Evolutionary conservation across 2,113 vertebrate genomes (phyloP), one percentile per base, ranked within the genome.

Genomic region (Phyllostomus hastatus): DNA sequence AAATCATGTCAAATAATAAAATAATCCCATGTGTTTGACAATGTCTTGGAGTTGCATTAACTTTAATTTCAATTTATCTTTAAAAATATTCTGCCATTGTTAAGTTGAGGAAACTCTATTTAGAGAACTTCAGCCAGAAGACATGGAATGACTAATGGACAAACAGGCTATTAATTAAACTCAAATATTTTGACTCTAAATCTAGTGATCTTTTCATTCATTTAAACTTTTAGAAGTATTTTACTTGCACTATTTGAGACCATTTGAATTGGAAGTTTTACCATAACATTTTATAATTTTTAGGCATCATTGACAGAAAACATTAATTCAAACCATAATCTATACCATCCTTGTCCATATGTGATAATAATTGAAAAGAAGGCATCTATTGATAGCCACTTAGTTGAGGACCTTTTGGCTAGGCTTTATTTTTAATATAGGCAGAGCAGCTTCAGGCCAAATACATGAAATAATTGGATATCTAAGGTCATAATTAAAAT

Each of bases 111-210:
- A 95, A 89, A 94, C 38, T 67, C 43, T 46, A 38, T 59, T 83
- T 81, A 46, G 46, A 84, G 10, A 78, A 33, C 48, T 72, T 92
- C 64, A 83, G 12, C 4, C n/a, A 88, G 82, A 95, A 69, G 15
- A 61, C 24, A 41, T 46, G 24, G 1, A 73, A 95, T 41, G 7
- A 16, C 43, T 69, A 88, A 73, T 7, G 41, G n/a, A 10, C 16
- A 88, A 91, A 64, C 15, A 3, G 41, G 43, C 81, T 91, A 41
- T 64, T 80, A 91, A 84, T 69, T 80, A 91, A 84, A 88, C 2
- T n/a, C 28, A 78, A 76, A 48, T 88, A 91, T 91, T 91, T 90
- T 96, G n/a, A 67, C 26, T 90, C 15, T 80, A 22, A 85, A 75
- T 61, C 57, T 16, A 87, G 54, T 67, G 78, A 84, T 6, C 0